Percentiles rank a stretch among this genome's conserved stretches.
Evolutionary conservation across 2,888 invertebrate species (phyloP).

Genomic region (Acanthococcus lagerstroemiae): DNA sequence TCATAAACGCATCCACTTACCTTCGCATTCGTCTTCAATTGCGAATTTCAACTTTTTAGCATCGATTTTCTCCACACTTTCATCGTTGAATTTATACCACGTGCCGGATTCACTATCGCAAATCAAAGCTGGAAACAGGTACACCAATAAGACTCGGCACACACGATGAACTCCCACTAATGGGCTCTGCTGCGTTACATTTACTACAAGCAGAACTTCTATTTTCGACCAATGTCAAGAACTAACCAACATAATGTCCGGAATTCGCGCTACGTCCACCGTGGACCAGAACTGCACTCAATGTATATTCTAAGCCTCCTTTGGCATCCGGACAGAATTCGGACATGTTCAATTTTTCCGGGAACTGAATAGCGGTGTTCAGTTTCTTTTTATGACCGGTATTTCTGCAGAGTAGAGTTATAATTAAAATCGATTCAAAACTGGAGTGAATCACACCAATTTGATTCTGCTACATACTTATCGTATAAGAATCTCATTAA

Average conservation of each 20-base stretch:
- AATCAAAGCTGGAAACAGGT: constrained; percentile 46
- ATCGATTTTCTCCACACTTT: constrained; percentile 45
- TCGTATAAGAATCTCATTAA: constrained; percentile 53
- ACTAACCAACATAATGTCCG: constrained; percentile 53
- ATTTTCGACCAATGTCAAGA: too few species aligned
- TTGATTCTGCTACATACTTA: constrained; percentile 42
- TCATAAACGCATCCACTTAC: too few species aligned
- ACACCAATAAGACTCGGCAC: too few species aligned
- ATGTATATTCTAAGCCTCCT: constrained; percentile 45
- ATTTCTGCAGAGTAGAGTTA: constrained; percentile 41
- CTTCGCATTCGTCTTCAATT: constrained; percentile 39
- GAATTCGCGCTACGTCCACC: constrained; percentile 54
- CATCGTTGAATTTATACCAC: constrained; percentile 59
- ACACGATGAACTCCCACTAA: not conserved
- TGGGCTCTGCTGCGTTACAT: too few species aligned
- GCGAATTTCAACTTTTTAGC: constrained; percentile 41
- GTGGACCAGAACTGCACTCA: constrained; percentile 56
- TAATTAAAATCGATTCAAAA: constrained; percentile 2
- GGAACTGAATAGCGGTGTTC: constrained; percentile 50
- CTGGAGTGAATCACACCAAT: not conserved
- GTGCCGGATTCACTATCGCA: constrained; percentile 45
- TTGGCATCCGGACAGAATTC: constrained; percentile 42
- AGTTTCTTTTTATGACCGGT: constrained; percentile 52
- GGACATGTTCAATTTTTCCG: constrained; percentile 51
- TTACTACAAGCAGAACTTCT: too few species aligned